Percentiles rank a stretch among this genome's conserved stretches.
These are phyloP conservation scores for Porites divaricata DNA, from an alignment of 92 coral and sea anemone species.

Conservation along the genomic window DNA sequence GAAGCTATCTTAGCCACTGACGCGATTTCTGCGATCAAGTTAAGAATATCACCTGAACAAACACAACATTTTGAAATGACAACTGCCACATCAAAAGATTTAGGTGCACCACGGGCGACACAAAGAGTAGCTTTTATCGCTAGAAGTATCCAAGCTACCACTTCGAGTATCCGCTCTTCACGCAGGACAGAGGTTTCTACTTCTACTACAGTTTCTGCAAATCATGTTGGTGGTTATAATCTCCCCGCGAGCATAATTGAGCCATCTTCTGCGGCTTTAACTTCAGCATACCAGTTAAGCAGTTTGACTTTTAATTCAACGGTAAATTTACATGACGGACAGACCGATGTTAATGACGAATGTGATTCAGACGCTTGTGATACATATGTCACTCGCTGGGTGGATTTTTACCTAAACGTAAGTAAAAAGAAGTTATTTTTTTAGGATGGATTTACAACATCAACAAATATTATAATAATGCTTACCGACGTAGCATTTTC, in stretches of 20 bases:
- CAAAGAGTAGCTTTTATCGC: neutral
- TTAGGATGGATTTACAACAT: neutral
- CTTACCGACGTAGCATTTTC: neutral
- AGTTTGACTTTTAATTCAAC: neutral
- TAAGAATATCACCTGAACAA: neutral
- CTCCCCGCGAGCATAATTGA: neutral
- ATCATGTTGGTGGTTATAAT: neutral
- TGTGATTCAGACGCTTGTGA: constrained; percentile 19
- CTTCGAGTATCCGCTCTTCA: neutral
- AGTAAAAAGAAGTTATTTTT: constrained; percentile 14
- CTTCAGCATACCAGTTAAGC: neutral
- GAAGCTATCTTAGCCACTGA: neutral
- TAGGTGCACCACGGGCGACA: neutral
- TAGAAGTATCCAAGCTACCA: neutral
- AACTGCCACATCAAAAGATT: neutral
- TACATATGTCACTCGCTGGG: constrained; percentile 63
- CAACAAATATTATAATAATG: neutral
- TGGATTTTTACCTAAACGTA: constrained; percentile 70
- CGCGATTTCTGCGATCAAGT: neutral
- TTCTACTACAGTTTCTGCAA: neutral
- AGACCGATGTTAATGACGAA: neutral
- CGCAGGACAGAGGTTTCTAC: neutral
- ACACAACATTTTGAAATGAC: neutral
- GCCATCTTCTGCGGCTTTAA: neutral
- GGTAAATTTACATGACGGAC: neutral